Evolutionary conservation across 2,113 vertebrate genomes (phyloP), one percentile per base, ranked within the genome.

Genomic region (Ailurus styani): DNA sequence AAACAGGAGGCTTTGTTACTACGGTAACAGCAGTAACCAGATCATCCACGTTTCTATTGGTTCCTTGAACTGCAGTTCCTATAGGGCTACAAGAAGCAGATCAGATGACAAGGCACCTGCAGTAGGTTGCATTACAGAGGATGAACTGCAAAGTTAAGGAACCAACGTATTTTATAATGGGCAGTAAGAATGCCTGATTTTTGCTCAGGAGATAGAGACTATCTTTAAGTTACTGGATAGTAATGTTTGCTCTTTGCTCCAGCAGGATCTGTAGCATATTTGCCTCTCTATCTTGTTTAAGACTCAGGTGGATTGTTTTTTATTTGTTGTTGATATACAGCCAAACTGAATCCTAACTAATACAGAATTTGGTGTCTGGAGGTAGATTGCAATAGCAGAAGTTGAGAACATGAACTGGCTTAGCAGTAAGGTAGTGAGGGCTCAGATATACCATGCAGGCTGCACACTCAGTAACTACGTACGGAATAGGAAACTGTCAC

Each of bases 1-100:
- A 84, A 68, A 60, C 3, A 90, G 29, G 14, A 34, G 15, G 3
- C 37, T 82, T 47, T 5, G 3, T 42, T 54, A 52, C 62, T 78
- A 34, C 2, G 11, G 29, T n/a, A 40, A 60, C 2, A 34, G 54
- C 37, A 42, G 27, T 21, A 8, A 25, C 12, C 7, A 40, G 47
- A 25, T 29, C 27, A 27, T 3, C 20, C n/a, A 37, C n/a, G 7
- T 68, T 75, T 60, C 29, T 57, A 3, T 14, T 92, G 52, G n/a
- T 83, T 77, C 23, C 29, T 12, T 68, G 47, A 83, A 27, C 20
- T 54, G 27, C 0, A 5, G 1, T 50, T 50, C 37, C 31, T 40
- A 31, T 2, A 70, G 57, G 34, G 23, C 0, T 0, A 29, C 5
- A 3, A 6, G 40, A 75, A 14, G 23, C 40, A 27, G 55, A 72